These are phyloP conservation scores for Coracias cyanogaster DNA, from an alignment of 2,797 vertebrate species.

Conservation along the genomic window DNA sequence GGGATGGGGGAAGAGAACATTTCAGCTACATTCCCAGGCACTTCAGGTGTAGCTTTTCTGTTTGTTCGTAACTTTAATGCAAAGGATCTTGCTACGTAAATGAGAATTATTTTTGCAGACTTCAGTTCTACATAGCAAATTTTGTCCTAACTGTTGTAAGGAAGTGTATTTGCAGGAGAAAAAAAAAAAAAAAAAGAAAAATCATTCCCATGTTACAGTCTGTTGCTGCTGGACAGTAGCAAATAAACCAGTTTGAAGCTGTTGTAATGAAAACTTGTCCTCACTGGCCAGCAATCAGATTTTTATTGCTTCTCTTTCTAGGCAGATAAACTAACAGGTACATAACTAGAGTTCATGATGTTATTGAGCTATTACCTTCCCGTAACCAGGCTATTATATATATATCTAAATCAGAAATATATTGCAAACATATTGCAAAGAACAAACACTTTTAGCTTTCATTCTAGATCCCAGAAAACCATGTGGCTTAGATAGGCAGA, in stretches of 20 bases:
- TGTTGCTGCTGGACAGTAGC: neutral
- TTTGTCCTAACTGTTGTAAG: neutral
- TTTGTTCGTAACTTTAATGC: neutral
- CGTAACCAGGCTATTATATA: neutral
- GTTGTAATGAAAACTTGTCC: neutral
- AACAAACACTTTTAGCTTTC: neutral
- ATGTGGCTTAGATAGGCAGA: neutral
- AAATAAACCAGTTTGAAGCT: neutral
- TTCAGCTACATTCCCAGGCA: neutral
- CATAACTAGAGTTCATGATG: neutral
- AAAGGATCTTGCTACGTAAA: neutral
- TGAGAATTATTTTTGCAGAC: neutral
- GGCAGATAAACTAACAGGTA: neutral
- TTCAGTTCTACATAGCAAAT: neutral
- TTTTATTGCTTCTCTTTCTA: neutral
- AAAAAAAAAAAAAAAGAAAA: neutral
- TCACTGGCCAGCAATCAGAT: neutral
- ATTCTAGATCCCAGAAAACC: neutral
- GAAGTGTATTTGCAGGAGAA: neutral
- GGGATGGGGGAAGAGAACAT: neutral
- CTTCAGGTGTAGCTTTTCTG: neutral
- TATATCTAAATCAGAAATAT: neutral
- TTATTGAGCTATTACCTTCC: neutral
- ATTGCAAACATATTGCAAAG: neutral
- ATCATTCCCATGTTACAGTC: neutral